phyloP scores from a whole-genome alignment of 2,888 invertebrate species.

The Nymphalis urticae region DNA sequence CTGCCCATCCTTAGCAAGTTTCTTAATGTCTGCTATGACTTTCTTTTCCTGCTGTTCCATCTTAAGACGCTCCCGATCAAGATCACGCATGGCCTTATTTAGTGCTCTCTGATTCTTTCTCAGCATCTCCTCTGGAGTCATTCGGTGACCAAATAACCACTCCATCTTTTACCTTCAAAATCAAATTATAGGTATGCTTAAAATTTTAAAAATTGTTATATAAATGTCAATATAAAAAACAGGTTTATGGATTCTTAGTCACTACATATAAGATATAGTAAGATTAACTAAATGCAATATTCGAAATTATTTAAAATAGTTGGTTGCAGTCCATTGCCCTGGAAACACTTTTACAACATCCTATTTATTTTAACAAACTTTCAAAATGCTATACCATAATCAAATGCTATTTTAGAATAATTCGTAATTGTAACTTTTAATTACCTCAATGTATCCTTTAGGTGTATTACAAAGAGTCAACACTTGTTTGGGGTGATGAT shows the following conservation, averaged over 20 bases:
- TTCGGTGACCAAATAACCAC: slow-evolving; percentile 97
- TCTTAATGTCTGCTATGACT: slow-evolving; percentile 98
- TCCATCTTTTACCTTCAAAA: slow-evolving; percentile 82
- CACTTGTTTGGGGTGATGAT: slow-evolving; percentile 41
- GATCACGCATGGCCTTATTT: slow-evolving; percentile 98
- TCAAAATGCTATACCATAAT: too few relatives aligned
- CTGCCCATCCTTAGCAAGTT: slow-evolving; percentile 99
- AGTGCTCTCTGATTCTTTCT: slow-evolving; percentile 98
- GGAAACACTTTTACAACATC: too few relatives aligned
- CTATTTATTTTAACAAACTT: too few relatives aligned
- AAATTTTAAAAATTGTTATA: too few relatives aligned
- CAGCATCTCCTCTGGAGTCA: slow-evolving; percentile 98
- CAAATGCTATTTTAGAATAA: too few relatives aligned
- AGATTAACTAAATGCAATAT: too few relatives aligned
- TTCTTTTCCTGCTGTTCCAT: slow-evolving; percentile 99
- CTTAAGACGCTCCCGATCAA: slow-evolving; percentile 95
- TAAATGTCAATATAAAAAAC: too few relatives aligned
- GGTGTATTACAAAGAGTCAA: slow-evolving; percentile 8
- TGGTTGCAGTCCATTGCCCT: too few relatives aligned
- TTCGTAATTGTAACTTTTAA: background rate
- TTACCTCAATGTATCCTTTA: slow-evolving; percentile 24
- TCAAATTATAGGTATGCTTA: background rate
- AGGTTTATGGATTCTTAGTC: too few relatives aligned
- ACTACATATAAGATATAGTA: too few relatives aligned
- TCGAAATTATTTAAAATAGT: too few relatives aligned